A percentile compares a stretch with the other conserved stretches of the same genome.
Evolutionary conservation across 2,888 invertebrate genomes (phyloP).

Genomic region (Caenorhabditis sp.): DNA sequence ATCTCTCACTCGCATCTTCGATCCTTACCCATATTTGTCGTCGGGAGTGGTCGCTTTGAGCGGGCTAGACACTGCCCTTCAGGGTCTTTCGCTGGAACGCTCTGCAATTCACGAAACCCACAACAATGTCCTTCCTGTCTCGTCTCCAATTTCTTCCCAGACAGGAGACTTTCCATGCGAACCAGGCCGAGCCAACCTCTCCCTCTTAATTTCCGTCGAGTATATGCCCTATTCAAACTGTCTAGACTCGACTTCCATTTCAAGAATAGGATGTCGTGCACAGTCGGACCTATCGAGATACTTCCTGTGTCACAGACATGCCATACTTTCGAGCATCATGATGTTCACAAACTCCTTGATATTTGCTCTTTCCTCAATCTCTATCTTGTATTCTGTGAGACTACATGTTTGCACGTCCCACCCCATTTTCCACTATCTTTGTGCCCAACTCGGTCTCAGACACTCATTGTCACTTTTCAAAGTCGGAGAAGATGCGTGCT

Average conservation of each 20-base stretch:
- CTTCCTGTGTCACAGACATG: conserved; percentile 2
- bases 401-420: conserved; percentile 23
- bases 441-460: conserved; percentile 11
- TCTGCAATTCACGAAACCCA: conserved; percentile 6
- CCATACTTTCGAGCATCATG: background rate
- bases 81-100: background rate
- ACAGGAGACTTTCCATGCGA: conserved; percentile 1
- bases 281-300: too few species aligned
- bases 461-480: conserved; percentile 6
- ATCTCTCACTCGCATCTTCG: background rate
- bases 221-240: conserved; percentile 7
- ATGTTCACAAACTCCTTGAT: background rate
- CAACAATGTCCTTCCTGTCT: conserved; percentile 6
- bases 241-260: conserved; percentile 11
- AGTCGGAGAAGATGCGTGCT: background rate
- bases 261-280: background rate
- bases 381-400: conserved; percentile 30
- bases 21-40: background rate
- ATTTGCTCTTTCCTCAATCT: conserved; percentile 7
- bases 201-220: background rate
- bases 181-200: background rate
- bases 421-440: conserved; percentile 16
- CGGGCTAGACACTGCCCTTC: conserved; percentile 1
- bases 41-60: background rate
- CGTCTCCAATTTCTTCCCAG: background rate